A percentile compares a stretch with the other conserved stretches of the same genome.
Conservation (phyloP, 2,113 vertebrate genomes). For the Alethe castanea region DNA sequence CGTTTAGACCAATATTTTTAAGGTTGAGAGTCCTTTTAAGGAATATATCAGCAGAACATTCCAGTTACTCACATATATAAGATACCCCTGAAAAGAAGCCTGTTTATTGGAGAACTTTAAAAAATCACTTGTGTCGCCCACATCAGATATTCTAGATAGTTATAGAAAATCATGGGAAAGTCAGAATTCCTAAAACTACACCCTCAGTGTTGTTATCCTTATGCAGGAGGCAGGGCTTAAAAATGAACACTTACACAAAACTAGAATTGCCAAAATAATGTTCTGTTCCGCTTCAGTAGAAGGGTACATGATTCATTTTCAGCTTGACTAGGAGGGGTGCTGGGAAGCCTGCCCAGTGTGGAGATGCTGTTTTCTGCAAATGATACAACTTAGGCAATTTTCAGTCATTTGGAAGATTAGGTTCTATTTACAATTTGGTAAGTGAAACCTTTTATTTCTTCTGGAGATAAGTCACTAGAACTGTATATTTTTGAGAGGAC, state of each 20-base stretch:
- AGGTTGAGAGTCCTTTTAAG: not conserved
- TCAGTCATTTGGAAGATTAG: not conserved
- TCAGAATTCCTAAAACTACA: not conserved
- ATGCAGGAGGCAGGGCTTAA: not conserved
- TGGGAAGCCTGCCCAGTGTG: not conserved
- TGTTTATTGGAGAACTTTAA: not conserved
- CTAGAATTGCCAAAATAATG: not conserved
- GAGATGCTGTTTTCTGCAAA: not conserved
- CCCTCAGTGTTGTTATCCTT: not conserved
- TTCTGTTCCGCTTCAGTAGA: not conserved
- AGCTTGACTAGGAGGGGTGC: not conserved
- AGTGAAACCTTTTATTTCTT: not conserved
- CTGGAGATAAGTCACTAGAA: not conserved
- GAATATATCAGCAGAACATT: not conserved
- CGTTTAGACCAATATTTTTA: rapidly evolving
- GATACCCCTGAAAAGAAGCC: not conserved
- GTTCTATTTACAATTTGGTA: not conserved
- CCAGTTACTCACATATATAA: rapidly evolving
- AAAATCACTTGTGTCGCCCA: not conserved
- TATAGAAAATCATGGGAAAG: not conserved
- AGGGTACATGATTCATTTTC: not conserved
- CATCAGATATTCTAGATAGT: not conserved
- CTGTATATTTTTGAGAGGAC: not conserved
- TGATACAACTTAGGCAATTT: not conserved
- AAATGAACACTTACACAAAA: not conserved